Conservation (phyloP, 2,797 vertebrate genomes). For the Enteromius thamalakanensis region DNA sequence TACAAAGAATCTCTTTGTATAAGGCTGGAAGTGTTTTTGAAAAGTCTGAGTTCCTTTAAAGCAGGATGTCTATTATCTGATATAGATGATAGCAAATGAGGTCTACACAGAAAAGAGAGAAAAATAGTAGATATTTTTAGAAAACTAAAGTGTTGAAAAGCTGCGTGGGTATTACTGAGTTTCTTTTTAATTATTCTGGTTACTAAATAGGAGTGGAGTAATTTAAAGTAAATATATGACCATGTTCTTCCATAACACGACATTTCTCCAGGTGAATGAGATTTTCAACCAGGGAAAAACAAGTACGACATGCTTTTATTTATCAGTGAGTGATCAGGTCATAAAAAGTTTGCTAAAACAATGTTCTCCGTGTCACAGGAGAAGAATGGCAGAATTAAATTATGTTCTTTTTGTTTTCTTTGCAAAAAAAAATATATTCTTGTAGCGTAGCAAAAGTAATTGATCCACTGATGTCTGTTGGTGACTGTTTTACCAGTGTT, state of each 20-base stretch:
- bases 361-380: too few relatives aligned
- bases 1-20: conserved; percentile 6
- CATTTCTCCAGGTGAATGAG: neutral
- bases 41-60: neutral
- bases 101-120: neutral
- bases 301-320: neutral
- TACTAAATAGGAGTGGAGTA: neutral
- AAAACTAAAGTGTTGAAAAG: neutral
- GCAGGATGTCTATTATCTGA: neutral
- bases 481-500: too few relatives aligned
- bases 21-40: neutral
- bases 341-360: neutral
- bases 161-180: neutral
- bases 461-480: too few relatives aligned
- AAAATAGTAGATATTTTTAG: neutral
- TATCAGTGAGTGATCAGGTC: too few relatives aligned
- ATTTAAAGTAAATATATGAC: neutral
- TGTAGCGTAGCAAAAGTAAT: too few relatives aligned
- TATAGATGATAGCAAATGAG: neutral
- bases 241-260: neutral
- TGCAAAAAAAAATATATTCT: too few relatives aligned
- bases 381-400: too few relatives aligned
- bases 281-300: neutral
- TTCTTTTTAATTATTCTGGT: neutral
- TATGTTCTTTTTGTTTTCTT: too few relatives aligned